Base-by-base conservation (phyloP, 2,888 invertebrate species). In the Thumatha senex region DNA sequence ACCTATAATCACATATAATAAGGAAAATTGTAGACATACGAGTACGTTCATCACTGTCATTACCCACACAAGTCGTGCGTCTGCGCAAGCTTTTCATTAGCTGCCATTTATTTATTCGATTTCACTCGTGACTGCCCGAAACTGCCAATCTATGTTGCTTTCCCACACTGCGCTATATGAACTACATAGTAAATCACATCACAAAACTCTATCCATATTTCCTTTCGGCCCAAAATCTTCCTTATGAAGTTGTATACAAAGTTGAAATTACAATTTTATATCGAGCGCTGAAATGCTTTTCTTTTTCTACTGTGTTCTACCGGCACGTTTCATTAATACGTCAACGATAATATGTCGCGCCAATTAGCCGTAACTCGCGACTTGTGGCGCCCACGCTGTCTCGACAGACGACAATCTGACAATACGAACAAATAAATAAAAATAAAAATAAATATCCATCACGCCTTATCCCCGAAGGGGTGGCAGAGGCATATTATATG, bases 281-380 rank as follows among this genome's bases (percentile, higher is more conserved):
- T 10, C 9, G 15, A 40, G 15, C 10, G 7, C 30, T 46, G n/a
- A 43, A n/a, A 34, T 29, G 15, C 12, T 13, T 48, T n/a, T n/a
- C n/a, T n/a, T n/a, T n/a, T n/a, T n/a, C n/a, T n/a, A 14, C 34
- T 14, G 35, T 44, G 41, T 24, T 7, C 12, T n/a, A 1, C 31
- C 47, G 36, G 49, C 40, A 36, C 33, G 40, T 50, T 65, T 70
- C 70, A 70, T 70, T 70, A 72, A 61, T 67, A 72, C 61, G 48
- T 54, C 38, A 48, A n/a, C 58, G 68, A 63, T 70, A 71, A 72
- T 63, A 58, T 58, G 58, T 46, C 53, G 47, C 34, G 43, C 49
- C 73, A 67, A 68, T 72, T 71, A 71, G 50, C 71, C 59, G 39
- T 31, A 34, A n/a, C 51, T 46, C 51, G 55, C 59, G 66, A 72